Conservation (phyloP, 2,888 invertebrate genomes). For the Platycheirus rosarum region DNA sequence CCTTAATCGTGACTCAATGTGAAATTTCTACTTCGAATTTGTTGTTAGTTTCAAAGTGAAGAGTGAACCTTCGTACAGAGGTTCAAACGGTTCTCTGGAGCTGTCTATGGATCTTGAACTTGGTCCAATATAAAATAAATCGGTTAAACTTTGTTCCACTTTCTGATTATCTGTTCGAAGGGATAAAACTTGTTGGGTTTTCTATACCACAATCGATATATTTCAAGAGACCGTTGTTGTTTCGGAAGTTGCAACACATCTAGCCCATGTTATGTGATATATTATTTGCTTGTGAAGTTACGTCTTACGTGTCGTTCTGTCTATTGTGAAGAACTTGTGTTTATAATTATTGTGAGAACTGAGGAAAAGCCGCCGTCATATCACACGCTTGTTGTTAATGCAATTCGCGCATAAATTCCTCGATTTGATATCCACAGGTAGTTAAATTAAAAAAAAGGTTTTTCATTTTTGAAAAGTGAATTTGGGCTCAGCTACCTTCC, state of each 20-base stretch:
- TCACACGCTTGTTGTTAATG: slow-evolving; percentile 50
- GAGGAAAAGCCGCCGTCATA: slow-evolving; percentile 42
- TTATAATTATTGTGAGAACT: slow-evolving; percentile 62
- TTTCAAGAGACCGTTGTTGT: slow-evolving; percentile 7
- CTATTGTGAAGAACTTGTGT: slow-evolving; percentile 56
- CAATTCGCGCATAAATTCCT: slow-evolving; percentile 49
- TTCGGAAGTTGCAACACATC: slow-evolving; percentile 22
- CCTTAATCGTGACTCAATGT: slow-evolving; percentile 48
- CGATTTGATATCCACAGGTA: neutral
- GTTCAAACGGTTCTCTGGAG: slow-evolving; percentile 67
- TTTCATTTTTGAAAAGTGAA: neutral
- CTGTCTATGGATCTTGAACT: slow-evolving; percentile 63
- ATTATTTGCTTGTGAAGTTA: slow-evolving; percentile 41
- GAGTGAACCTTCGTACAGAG: slow-evolving; percentile 34
- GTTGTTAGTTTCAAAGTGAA: slow-evolving; percentile 31
- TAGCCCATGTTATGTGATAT: slow-evolving; percentile 33
- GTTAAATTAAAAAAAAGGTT: neutral
- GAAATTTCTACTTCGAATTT: slow-evolving; percentile 20
- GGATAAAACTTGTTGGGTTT: neutral
- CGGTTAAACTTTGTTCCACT: slow-evolving; percentile 63
- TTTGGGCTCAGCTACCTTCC: slow-evolving; percentile 2
- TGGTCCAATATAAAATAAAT: slow-evolving; percentile 40
- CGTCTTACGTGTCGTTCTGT: too few species aligned
- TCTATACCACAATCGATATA: neutral
- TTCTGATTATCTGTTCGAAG: slow-evolving; percentile 39